Base-by-base conservation (phyloP, 2,888 invertebrate genomes). In the Drosophila borborema region DNA sequence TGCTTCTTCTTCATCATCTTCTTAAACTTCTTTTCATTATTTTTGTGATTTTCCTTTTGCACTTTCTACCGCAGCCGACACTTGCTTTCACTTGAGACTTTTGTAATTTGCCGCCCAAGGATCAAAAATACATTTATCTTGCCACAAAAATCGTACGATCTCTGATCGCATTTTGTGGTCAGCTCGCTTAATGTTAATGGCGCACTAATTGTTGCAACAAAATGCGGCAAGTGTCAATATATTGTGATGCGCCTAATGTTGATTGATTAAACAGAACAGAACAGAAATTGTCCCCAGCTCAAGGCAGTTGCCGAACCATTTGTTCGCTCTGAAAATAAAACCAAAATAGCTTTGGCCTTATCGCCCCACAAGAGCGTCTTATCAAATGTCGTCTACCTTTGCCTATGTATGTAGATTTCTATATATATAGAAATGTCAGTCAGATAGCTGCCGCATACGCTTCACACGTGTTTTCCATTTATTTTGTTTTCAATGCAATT, bases 51-150 rank as follows among this genome's bases (percentile, higher is more conserved):
- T 58, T 60, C 64, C 61, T 54, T 54, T 72, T 67, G 68, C 76
- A 86, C 82, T 86, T 87, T 82, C 83, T 72, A 79, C 65, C 59
- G 23, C 61, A 64, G 64, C 71, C 80, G 80, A 70, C 62, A 72
- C 61, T 80, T 80, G 78, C 88, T 86, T 86, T 86, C 86, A 76
- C 77, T 77, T 54, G 78, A 59, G 45, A 72, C 79, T 83, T n/a
- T 77, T 66, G 76, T 82, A 72, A 75, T 86, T 79, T 75, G 72
- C 90, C 88, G 90, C 72, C n/a, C 6, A 58, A 87, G 74, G 88
- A 91, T 91, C 91, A 83, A 89, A 88, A 89, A 91, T 40, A 70
- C 87, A 91, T 91, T n/a, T 91, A 89, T 91, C 91, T 91, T 87
- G 61, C 72, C 62, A 58, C n/a, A 64, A 68, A 23, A 73, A 61